phyloP scores from a whole-genome alignment of 2,113 vertebrate species.

The Athene noctua region DNA sequence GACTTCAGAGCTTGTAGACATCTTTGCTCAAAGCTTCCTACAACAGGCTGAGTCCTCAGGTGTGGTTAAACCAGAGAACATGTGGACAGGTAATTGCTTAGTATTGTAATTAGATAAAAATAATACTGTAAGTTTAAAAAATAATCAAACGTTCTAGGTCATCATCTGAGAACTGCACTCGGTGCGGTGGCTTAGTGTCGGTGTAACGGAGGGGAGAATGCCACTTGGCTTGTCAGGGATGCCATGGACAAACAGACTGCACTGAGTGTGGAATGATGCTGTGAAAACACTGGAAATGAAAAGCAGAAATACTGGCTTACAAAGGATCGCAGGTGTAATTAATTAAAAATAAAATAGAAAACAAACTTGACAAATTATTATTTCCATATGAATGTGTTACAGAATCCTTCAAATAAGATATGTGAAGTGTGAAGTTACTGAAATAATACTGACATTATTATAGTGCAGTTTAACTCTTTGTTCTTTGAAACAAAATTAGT shows the following conservation, averaged over 20 bases:
- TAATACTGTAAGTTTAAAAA: background rate
- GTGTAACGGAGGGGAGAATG: background rate
- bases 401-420: background rate
- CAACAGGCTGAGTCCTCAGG: background rate
- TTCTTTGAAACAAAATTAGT: background rate
- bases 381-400: background rate
- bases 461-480: background rate
- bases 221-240: background rate
- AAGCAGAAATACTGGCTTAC: background rate
- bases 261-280: background rate
- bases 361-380: background rate
- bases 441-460: background rate
- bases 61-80: background rate
- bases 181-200: background rate
- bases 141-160: background rate
- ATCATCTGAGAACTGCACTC: rapidly evolving
- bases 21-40: background rate
- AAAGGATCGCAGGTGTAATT: background rate
- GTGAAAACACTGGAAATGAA: background rate
- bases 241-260: rapidly evolving
- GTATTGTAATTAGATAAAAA: background rate
- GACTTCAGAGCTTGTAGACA: background rate
- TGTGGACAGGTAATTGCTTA: background rate
- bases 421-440: background rate
- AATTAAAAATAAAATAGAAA: background rate